Evolutionary conservation across 2,888 invertebrate species (phyloP).

Genomic region (Oligia strigilis): DNA sequence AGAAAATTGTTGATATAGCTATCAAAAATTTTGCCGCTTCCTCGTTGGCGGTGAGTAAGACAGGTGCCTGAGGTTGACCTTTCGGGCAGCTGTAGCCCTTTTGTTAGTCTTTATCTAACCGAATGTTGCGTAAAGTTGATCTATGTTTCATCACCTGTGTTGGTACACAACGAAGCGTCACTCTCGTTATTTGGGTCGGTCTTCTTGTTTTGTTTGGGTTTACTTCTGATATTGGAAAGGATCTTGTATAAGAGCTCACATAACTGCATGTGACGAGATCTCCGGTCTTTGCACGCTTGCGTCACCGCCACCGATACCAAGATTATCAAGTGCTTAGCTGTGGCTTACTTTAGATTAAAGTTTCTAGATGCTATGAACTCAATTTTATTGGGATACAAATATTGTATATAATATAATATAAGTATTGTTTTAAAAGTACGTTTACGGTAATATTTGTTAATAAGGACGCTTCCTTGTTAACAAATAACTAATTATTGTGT

Average conservation of each 20-base stretch:
- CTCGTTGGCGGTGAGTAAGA: not conserved
- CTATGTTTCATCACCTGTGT: constrained; percentile 18
- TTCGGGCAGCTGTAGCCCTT: too few species aligned
- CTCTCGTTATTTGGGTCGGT: constrained; percentile 46
- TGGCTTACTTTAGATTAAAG: constrained; percentile 31
- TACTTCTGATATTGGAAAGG: constrained; percentile 67
- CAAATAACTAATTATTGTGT: not conserved
- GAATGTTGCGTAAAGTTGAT: constrained; percentile 18
- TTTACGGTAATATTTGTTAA: not conserved
- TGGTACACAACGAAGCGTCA: constrained; percentile 8
- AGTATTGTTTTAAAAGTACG: not conserved
- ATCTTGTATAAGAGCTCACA: constrained; percentile 73
- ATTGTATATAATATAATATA: too few species aligned
- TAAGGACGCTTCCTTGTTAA: not conserved
- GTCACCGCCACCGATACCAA: constrained; percentile 24
- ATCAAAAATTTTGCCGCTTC: not conserved
- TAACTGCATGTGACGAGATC: constrained; percentile 64
- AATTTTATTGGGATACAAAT: not conserved
- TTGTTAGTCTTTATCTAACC: not conserved
- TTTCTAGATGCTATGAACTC: constrained; percentile 6
- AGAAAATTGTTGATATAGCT: not conserved
- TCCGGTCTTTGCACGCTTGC: constrained; percentile 54
- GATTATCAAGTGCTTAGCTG: constrained; percentile 5
- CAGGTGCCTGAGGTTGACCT: not conserved
- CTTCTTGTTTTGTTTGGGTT: constrained; percentile 61